Evolutionary conservation across 2,113 vertebrate species (phyloP), one percentile per base, ranked within the genome.

Genomic region (Sylvia atricapilla): DNA sequence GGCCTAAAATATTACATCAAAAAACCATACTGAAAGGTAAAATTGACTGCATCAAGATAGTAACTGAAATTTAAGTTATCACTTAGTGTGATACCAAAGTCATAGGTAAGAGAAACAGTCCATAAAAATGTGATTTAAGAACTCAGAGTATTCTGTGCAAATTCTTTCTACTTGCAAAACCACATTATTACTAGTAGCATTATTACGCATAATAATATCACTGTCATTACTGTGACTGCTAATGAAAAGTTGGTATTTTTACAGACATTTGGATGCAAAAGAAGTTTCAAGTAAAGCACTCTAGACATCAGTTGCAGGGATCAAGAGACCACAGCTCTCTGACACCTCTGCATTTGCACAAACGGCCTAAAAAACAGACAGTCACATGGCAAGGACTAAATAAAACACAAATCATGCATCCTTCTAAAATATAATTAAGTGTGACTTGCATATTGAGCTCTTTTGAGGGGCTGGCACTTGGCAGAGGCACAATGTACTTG

Each of bases 301-400:
- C 24, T 0, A 6, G 35, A 49, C 43, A n/a, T 46, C 0, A 1
- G 15, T 35, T 53, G 4, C 44, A n/a, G 30, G 27, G n/a, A 67
- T 66, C 79, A 50, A 73, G 22, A 76, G 11, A 80, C 24, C 33
- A 41, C 0, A 6, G 56, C 25, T 62, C 35, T 33, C 46, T 16
- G 19, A 59, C 23, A 50, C 13, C 25, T 68, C 41, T 49, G 59
- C 41, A 28, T 15, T 73, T 86, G 59, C 68, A 86, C 3, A 1
- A 69, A 41, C 15, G n/a, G 21, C 37, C 64, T 74, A 16, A 87
- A 77, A 81, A 10, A 11, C 6, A 15, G 22, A 44, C 15, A 86
- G 30, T 35, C 55, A 68, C 0, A 0, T 39, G 15, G 39, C 43
- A 81, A 87, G 35, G 15, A 55, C 60, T 75, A 75, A 31, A 17